These are phyloP conservation scores for Conopomorpha cramerella DNA, from an alignment of 1,140 invertebrate species.

Conservation along the genomic window DNA sequence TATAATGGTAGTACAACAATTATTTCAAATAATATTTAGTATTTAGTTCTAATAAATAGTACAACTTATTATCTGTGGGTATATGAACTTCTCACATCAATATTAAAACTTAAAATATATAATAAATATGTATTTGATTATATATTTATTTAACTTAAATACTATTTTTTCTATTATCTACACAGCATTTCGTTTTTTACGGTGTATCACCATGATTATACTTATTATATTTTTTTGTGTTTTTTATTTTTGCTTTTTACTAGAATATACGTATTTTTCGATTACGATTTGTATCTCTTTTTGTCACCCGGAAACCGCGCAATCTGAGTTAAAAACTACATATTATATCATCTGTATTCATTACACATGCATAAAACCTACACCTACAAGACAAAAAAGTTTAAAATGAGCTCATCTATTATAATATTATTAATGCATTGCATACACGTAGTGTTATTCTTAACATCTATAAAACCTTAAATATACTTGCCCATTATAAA, in stretches of 20 bases:
- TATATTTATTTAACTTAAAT: slow-evolving; percentile 14
- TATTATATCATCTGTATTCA: too few species aligned
- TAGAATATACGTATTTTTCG: too few species aligned
- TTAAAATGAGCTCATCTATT: too few species aligned
- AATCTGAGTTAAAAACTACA: background rate
- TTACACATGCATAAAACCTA: background rate
- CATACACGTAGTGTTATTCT: too few species aligned
- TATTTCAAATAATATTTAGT: slow-evolving; percentile 16
- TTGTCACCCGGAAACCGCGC: too few species aligned
- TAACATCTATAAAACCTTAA: too few species aligned
- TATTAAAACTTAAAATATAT: background rate
- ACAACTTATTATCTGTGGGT: slow-evolving; percentile 22
- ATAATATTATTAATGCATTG: too few species aligned
- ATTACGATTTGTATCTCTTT: too few species aligned
- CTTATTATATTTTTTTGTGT: slow-evolving; percentile 4
- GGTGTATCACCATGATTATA: slow-evolving; percentile 7
- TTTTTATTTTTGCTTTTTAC: background rate
- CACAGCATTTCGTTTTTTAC: slow-evolving; percentile 54
- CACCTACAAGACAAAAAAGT: too few species aligned
- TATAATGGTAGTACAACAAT: background rate
- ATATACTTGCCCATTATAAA: too few species aligned
- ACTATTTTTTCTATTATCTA: slow-evolving; percentile 60
- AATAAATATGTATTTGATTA: background rate
- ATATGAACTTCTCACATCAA: slow-evolving; percentile 36
- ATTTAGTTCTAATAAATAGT: background rate